Conservation (phyloP, 2,888 invertebrate genomes). For the Lasius platythorax region DNA sequence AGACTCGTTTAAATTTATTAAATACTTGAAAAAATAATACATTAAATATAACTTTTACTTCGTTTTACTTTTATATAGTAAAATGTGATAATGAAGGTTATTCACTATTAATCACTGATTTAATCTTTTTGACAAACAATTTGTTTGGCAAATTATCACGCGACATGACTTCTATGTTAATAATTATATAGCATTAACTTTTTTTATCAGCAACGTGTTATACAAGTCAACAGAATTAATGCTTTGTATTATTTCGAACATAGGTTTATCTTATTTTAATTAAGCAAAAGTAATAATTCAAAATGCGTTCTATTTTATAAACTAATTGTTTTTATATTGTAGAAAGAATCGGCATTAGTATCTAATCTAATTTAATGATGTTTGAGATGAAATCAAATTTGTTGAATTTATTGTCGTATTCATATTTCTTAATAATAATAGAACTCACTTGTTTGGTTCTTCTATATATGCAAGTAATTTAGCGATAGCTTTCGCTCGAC, state of each 20-base stretch:
- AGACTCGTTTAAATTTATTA: background rate
- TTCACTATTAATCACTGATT: background rate
- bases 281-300: background rate
- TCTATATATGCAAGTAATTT: slow-evolving; percentile 63
- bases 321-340: background rate
- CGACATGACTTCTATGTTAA: background rate
- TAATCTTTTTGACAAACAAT: background rate
- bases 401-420: background rate
- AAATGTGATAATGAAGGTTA: background rate
- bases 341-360: background rate
- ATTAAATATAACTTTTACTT: background rate
- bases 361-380: background rate
- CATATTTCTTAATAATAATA: background rate
- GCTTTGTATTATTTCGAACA: background rate
- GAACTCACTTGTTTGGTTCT: slow-evolving; percentile 51
- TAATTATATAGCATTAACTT: background rate
- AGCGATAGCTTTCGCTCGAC: slow-evolving; percentile 58
- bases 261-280: background rate
- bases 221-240: background rate
- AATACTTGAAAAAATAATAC: background rate
- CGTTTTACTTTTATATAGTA: background rate
- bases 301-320: background rate
- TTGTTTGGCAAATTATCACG: too few relatives aligned
- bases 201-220: background rate
- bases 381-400: background rate